Base-by-base conservation (phyloP, 2,888 invertebrate genomes). In the Nyleta sp. region DNA sequence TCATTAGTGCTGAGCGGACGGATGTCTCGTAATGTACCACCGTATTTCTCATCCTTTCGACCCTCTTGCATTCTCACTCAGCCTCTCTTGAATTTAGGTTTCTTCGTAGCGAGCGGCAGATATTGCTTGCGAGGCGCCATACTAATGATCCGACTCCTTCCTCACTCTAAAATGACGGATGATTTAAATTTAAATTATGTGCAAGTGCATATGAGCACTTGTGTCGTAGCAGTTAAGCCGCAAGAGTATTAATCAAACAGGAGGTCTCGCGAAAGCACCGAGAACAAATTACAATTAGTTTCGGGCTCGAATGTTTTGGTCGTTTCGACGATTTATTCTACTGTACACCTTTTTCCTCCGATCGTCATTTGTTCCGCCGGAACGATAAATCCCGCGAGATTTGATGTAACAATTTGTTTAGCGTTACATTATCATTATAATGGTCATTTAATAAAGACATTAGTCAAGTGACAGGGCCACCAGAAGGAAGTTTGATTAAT, bases 1-100 rank as follows among this genome's bases (percentile, higher is more conserved):
- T 89, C 89, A 87, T 88, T 89, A 89, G 87, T 85, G 84, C 84
- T 77, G 83, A 84, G 83, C 84, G 83, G 86, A 87, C 85, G 86
- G 84, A 86, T 88, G 86, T 87, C 87, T 86, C 83, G 85, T 85
- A 86, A 87, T 85, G 85, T 85, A 86, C 82, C 83, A 80, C 77
- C 81, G 81, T 78, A 81, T 80, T 84, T 81, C 84, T 83, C 83
- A 75, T 84, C 82, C 83, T 82, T 78, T 82, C 80, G 80, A 82
- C 84, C 84, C 84, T 81, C 81, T 79, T 75, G 79, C 81, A 83
- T 84, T 81, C 81, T 67, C 76, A 60, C 77, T 80, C 84, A 80
- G 78, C 80, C 83, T 80, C 81, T 62, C 79, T 70, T 75, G 80
- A 80, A 80, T 76, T 80, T 80, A 78, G 82, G 84, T 85, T 87